phyloP scores from a whole-genome alignment of 92 coral and sea anemone genomes.

The Porites cylindrica region DNA sequence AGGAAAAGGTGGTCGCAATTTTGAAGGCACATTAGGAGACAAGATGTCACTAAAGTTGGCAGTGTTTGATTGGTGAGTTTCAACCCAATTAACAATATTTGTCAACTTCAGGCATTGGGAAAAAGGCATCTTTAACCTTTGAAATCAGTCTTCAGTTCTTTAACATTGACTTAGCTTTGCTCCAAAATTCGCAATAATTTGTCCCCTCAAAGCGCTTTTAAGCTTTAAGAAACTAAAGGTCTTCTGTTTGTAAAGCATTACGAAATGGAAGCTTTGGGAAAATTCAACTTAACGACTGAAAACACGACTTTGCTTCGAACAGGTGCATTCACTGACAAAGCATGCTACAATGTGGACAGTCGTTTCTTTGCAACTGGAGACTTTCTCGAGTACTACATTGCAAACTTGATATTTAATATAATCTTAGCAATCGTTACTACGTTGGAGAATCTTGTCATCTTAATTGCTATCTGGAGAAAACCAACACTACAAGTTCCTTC shows the following conservation, averaged over 20 bases:
- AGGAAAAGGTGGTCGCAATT: not conserved
- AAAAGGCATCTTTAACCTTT: not conserved
- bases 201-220: not conserved
- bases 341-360: conserved; percentile 12
- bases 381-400: conserved; percentile 15
- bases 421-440: conserved; percentile 18
- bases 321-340: not conserved
- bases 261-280: not conserved
- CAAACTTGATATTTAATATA: not conserved
- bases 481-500: not conserved
- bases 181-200: not conserved
- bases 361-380: conserved; percentile 9
- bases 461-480: conserved; percentile 15
- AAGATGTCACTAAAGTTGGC: not conserved
- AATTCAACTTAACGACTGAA: conserved; percentile 3
- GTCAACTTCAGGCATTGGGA: not conserved
- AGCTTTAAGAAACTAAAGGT: not conserved
- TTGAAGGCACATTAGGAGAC: not conserved
- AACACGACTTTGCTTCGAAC: not conserved
- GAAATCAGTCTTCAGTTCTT: not conserved
- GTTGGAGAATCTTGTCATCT: not conserved
- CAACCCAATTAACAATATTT: not conserved
- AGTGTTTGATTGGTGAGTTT: not conserved
- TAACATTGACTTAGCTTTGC: not conserved
- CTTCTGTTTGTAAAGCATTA: not conserved